phyloP scores from a whole-genome alignment of 2,797 vertebrate genomes.

The Podarcis siculus region DNA sequence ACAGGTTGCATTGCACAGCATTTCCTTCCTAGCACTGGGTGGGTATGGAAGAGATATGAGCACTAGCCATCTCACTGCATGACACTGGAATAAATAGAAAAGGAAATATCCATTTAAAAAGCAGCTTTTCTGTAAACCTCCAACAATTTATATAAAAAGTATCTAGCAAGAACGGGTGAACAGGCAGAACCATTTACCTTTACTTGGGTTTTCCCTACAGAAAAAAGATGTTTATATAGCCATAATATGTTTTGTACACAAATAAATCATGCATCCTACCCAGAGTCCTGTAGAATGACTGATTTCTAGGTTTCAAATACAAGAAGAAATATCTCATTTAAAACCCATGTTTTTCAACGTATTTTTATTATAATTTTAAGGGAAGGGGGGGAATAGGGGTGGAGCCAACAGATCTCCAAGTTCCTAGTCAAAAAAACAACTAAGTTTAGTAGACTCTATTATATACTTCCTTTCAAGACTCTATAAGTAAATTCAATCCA shows the following conservation, averaged over 20 bases:
- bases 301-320: conserved; percentile 9
- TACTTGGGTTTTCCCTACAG: conserved; percentile 13
- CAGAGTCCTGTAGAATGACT: neutral
- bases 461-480: neutral
- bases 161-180: neutral
- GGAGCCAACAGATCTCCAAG: neutral
- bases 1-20: conserved; percentile 48
- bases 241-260: fast-evolving
- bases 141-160: neutral
- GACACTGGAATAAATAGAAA: conserved; percentile 15
- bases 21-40: conserved; percentile 39
- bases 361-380: neutral
- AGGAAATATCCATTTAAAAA: neutral
- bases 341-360: neutral
- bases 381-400: neutral
- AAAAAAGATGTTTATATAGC: neutral
- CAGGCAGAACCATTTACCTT: conserved; percentile 20
- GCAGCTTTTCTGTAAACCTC: neutral
- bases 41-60: neutral
- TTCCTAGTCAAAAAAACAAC: no score
- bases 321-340: conserved; percentile 7
- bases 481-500: neutral
- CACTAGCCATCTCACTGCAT: neutral
- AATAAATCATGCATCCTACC: neutral
- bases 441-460: neutral